Evolutionary conservation across 2,888 invertebrate genomes (phyloP), one percentile per base, ranked within the genome.

Genomic region (Choreutis nemorana): DNA sequence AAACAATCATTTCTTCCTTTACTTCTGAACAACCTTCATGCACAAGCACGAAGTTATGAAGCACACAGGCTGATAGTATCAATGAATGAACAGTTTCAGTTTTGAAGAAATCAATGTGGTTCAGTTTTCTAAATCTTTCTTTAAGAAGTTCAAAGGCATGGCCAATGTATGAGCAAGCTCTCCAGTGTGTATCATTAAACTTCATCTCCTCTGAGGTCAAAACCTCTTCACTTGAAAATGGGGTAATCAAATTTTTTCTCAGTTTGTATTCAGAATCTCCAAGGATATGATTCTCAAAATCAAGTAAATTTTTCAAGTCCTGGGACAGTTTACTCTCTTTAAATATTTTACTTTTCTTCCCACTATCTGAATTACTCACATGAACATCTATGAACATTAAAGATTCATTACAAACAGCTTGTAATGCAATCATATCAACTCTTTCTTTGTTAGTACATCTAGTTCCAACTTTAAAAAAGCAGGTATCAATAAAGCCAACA

Each of bases 321-420:
- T 54, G 50, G 20, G 58, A 42, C 20, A 78, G 33, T 26, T 45
- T 37, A 26, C 77, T 78, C 11, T 67, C 65, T 48, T 59, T 68
- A 32, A 62, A 75, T 3, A 78, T 52, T 48, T 52, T 65, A 28
- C 38, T 54, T 48, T 78, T 78, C 30, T 53, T 59, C 20, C 55
- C 59, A 29, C 48, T 55, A 23, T 73, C 75, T 35, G 64, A 40
- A 29, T 56, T 56, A 22, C 73, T 67, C 23, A 78, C 42, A 39
- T 71, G 57, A 29, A 71, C 50, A 39, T 78, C 70, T 33, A 57
- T 57, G 41, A 78, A 78, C 48, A 62, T 55, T 1, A 67, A 44
- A 5, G 62, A 61, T 38, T 77, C 77, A 50, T 78, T 67, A 52
- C 77, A 77, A 2, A 78, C 78, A 20, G 62, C 78, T 57, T 78